These are phyloP conservation scores for Apeira syringaria DNA, from an alignment of 2,888 invertebrate genomes.

Conservation along the genomic window DNA sequence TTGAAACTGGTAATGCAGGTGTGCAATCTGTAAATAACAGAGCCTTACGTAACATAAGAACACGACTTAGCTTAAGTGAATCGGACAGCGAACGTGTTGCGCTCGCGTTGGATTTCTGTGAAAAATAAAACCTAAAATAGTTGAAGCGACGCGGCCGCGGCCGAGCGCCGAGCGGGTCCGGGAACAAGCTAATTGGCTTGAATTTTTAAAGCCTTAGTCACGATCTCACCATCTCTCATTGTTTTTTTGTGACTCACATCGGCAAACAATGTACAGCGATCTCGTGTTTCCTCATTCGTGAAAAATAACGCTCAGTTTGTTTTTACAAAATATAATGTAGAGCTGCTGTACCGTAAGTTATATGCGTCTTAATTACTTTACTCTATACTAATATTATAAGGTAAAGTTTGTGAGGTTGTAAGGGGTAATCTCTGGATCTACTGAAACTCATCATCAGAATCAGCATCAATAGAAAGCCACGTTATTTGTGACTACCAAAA, in stretches of 20 bases:
- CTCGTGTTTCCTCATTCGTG: slow-evolving; percentile 52
- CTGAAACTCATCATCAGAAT: too few relatives aligned
- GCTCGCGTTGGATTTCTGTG: slow-evolving; percentile 28
- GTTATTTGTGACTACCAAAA: too few relatives aligned
- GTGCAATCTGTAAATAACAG: slow-evolving; percentile 31
- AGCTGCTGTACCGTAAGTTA: slow-evolving; percentile 23
- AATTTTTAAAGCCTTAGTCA: slow-evolving; percentile 78
- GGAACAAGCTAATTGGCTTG: slow-evolving; percentile 65
- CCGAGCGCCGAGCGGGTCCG: slow-evolving; percentile 32
- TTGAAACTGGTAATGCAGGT: slow-evolving; percentile 31
- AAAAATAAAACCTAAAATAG: slow-evolving; percentile 46
- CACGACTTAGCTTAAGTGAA: slow-evolving; percentile 32
- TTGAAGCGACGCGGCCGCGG: slow-evolving; percentile 28
- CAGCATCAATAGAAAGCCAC: too few relatives aligned
- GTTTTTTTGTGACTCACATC: slow-evolving; percentile 67
- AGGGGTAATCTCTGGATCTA: too few relatives aligned
- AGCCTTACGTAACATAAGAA: slow-evolving; percentile 37
- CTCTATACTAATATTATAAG: slow-evolving; percentile 1
- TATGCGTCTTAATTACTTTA: not conserved
- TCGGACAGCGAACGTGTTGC: slow-evolving; percentile 23
- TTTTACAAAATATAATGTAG: slow-evolving; percentile 24
- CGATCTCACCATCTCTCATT: slow-evolving; percentile 53
- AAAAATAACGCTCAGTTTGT: slow-evolving; percentile 37
- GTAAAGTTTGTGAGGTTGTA: too few relatives aligned
- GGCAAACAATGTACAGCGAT: slow-evolving; percentile 48